phyloP scores from a whole-genome alignment of 2,888 invertebrate genomes.

The Patella depressa region DNA sequence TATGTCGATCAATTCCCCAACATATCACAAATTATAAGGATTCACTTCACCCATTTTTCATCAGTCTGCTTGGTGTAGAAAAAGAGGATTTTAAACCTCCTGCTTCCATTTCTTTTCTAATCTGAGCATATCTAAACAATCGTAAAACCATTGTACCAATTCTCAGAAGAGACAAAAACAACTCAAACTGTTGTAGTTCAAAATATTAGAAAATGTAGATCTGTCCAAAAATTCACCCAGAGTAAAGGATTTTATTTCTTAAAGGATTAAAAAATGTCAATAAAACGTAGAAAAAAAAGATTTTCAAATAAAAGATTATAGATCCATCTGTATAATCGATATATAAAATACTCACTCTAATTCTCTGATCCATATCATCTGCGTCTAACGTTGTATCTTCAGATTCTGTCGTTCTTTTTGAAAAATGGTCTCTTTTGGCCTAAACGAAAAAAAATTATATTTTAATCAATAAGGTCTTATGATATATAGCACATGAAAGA shows the following conservation, averaged over 20 bases:
- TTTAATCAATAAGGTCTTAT: neutral
- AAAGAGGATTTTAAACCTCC: neutral
- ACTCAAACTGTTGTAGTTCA: too few relatives aligned
- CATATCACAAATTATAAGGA: too few relatives aligned
- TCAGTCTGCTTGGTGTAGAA: neutral
- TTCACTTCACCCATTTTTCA: neutral
- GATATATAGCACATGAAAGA: neutral
- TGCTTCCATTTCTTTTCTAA: neutral
- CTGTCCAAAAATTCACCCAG: too few relatives aligned
- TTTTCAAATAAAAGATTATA: too few relatives aligned
- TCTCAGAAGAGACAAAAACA: too few relatives aligned
- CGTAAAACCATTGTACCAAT: too few relatives aligned
- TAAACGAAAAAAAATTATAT: constrained; percentile 19
- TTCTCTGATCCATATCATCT: constrained; percentile 14
- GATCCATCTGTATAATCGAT: too few relatives aligned
- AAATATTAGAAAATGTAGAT: too few relatives aligned
- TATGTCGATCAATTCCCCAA: too few relatives aligned
- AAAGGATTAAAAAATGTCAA: too few relatives aligned
- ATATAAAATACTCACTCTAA: constrained; percentile 18
- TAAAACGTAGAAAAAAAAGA: too few relatives aligned
- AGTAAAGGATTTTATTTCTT: too few relatives aligned
- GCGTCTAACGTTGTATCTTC: constrained; percentile 18
- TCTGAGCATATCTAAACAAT: neutral
- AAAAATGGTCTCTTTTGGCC: constrained; percentile 41
- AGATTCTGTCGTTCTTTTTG: constrained; percentile 23